These are phyloP conservation scores for Papilio machaon DNA, from an alignment of 1,140 invertebrate genomes.

Conservation along the genomic window DNA sequence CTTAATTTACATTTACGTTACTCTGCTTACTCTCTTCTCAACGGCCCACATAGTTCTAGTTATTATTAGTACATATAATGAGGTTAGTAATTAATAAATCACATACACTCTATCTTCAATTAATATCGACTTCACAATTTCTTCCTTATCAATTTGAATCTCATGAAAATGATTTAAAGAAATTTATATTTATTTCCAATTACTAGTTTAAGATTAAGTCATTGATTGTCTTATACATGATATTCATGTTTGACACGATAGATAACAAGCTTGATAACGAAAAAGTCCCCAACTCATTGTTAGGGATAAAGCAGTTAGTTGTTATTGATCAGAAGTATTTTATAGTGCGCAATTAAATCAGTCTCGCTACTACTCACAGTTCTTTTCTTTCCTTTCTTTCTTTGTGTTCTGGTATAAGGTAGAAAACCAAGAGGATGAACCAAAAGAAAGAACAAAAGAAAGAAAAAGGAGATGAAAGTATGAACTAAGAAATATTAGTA, in stretches of 20 bases:
- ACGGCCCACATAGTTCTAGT: slow-evolving; percentile 84
- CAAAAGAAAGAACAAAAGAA: background rate
- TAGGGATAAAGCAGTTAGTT: background rate
- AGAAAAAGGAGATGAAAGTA: background rate
- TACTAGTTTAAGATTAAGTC: slow-evolving; percentile 7
- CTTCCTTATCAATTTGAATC: background rate
- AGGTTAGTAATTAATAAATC: slow-evolving; percentile 58
- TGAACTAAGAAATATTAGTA: background rate
- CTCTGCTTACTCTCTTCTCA: slow-evolving; percentile 86
- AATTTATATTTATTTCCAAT: background rate
- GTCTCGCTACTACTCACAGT: background rate
- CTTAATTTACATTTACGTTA: slow-evolving; percentile 89
- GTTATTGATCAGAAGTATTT: background rate
- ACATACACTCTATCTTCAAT: background rate
- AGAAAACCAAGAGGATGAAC: too few relatives aligned
- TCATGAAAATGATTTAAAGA: background rate
- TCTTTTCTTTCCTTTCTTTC: too few relatives aligned
- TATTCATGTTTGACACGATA: slow-evolving; percentile 3
- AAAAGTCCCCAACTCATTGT: slow-evolving; percentile 26
- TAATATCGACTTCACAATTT: background rate
- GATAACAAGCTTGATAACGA: slow-evolving; percentile 18
- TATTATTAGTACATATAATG: slow-evolving; percentile 78
- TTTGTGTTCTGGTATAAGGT: too few relatives aligned
- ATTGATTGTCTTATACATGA: background rate
- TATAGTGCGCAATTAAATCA: background rate